A percentile compares a stretch with the other conserved stretches of the same genome.
These are phyloP conservation scores for Mesoligia furuncula DNA, from an alignment of 2,888 invertebrate species.

Conservation along the genomic window DNA sequence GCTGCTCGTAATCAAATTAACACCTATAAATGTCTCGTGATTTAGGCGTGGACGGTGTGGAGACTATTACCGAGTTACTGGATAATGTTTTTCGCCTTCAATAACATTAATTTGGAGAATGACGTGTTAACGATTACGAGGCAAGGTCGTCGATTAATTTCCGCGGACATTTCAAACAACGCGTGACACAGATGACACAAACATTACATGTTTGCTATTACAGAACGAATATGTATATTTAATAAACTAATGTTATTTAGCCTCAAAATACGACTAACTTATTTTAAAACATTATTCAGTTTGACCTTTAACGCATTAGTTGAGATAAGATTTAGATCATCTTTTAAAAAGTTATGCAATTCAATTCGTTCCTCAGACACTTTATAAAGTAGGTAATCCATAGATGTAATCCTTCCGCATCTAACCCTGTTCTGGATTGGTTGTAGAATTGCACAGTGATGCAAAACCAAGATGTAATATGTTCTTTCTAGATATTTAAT, in stretches of 20 bases:
- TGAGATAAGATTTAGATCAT: background rate
- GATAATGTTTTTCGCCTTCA: conserved; percentile 47
- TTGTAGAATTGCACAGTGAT: conserved; percentile 5
- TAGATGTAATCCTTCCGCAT: background rate
- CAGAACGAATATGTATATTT: conserved; percentile 12
- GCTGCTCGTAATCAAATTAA: conserved; percentile 21
- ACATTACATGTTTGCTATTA: conserved; percentile 52
- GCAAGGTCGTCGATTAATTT: conserved; percentile 70
- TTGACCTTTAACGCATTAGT: conserved; percentile 10
- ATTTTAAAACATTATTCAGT: conserved; percentile 14
- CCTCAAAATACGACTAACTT: conserved; percentile 29
- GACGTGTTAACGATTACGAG: conserved; percentile 62
- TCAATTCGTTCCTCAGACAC: background rate
- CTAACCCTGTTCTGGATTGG: background rate
- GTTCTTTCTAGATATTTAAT: conserved; percentile 29
- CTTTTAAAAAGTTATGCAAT: conserved; percentile 1
- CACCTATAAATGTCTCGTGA: conserved; percentile 24
- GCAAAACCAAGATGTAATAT: conserved; percentile 21
- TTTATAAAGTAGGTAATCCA: background rate
- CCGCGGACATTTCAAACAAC: conserved; percentile 64
- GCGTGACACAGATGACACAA: conserved; percentile 58
- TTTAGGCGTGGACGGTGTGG: conserved; percentile 6
- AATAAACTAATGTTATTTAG: conserved; percentile 21
- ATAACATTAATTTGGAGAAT: conserved; percentile 60
- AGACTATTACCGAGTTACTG: conserved; percentile 26